phyloP scores from a whole-genome alignment of 1,140 invertebrate species.

The Tetranychus cinnabarinus region DNA sequence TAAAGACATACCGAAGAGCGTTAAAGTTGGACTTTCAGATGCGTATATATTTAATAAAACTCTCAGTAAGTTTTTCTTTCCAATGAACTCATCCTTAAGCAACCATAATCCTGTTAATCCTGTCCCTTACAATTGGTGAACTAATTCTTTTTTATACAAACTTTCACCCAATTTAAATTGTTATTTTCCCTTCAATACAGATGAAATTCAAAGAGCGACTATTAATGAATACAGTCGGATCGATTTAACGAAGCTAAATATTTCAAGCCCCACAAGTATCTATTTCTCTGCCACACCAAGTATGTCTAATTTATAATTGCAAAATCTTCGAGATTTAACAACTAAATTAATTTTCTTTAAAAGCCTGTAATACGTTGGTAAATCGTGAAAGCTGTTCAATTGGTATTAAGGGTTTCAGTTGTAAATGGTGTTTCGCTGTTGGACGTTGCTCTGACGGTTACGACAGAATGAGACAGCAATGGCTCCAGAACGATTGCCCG shows the following conservation, averaged over 20 bases:
- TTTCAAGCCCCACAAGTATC: constrained; percentile 42
- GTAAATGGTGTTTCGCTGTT: constrained; percentile 43
- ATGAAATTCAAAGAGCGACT: too few species aligned
- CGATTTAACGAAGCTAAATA: too few species aligned
- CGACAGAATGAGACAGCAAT: constrained; percentile 65
- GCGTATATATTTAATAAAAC: constrained; percentile 80
- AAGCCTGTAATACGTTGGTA: constrained; percentile 48
- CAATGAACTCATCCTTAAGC: background rate
- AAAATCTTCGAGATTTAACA: too few species aligned
- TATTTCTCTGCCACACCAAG: constrained; percentile 4
- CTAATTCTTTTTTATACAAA: background rate
- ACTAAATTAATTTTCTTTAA: too few species aligned
- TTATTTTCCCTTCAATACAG: background rate
- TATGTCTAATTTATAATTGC: too few species aligned
- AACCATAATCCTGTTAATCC: background rate
- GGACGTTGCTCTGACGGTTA: constrained; percentile 66
- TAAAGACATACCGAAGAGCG: too few species aligned
- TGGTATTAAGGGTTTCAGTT: too few species aligned
- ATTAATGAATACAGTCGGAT: too few species aligned
- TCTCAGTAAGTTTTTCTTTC: constrained; percentile 39
- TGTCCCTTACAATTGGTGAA: too few species aligned
- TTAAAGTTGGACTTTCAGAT: constrained; percentile 92
- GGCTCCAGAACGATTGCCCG: constrained; percentile 27
- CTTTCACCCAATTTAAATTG: background rate
- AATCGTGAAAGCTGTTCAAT: constrained; percentile 56